Conservation (phyloP, 1,140 invertebrate species). For the Diachasmimorpha longicaudata region DNA sequence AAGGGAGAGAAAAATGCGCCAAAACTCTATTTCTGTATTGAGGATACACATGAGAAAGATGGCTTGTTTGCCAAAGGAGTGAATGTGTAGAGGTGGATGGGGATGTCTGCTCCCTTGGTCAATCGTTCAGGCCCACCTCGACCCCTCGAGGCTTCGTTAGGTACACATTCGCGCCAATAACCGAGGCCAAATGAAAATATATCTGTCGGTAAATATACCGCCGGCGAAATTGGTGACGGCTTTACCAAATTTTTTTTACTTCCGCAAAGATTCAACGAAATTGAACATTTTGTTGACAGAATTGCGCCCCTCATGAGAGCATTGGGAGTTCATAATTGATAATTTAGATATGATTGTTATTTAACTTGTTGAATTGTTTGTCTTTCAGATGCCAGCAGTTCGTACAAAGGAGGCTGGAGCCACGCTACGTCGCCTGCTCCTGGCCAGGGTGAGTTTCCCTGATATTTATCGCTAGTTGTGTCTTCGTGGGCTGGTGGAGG, state of each 20-base stretch:
- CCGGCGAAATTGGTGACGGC: conserved; percentile 22
- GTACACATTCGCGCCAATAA: conserved; percentile 57
- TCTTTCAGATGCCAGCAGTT: conserved; percentile 67
- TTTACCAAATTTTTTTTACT: conserved; percentile 10
- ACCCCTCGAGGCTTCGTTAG: conserved; percentile 32
- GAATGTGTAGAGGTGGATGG: conserved; percentile 8
- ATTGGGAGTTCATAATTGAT: neutral
- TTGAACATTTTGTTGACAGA: conserved; percentile 13
- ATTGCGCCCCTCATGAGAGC: neutral
- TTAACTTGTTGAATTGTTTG: conserved; percentile 18
- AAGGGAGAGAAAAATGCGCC: conserved; percentile 27
- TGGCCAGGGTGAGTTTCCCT: conserved; percentile 54
- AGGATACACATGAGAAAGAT: neutral
- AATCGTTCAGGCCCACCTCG: neutral
- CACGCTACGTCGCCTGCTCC: conserved; percentile 66
- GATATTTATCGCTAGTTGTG: conserved; percentile 13
- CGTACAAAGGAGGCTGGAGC: conserved; percentile 73
- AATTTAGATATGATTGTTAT: neutral
- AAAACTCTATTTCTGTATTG: conserved; percentile 24
- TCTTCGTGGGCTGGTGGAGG: too few relatives aligned
- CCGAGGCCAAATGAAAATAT: conserved; percentile 62
- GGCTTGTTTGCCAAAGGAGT: conserved; percentile 19
- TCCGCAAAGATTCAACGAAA: neutral
- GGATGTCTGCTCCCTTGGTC: neutral
- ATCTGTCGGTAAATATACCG: conserved; percentile 58